Base-by-base conservation (phyloP, 2,888 invertebrate genomes). In the Amphiduros pacificus region DNA sequence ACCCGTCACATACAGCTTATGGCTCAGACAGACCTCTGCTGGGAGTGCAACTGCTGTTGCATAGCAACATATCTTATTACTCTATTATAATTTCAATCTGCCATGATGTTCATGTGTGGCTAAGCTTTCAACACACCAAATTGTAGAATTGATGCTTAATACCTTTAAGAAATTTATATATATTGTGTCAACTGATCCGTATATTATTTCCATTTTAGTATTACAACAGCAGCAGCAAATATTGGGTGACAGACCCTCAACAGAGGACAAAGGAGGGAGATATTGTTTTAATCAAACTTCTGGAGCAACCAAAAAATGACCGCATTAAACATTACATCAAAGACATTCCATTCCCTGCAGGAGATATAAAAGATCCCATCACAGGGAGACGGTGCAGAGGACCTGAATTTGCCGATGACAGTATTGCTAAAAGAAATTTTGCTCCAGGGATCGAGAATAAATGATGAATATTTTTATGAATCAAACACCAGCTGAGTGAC, bases 321-420 rank as follows among this genome's bases (percentile, higher is more conserved):
- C 66, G 66, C 3, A 67, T 76, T 44, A 64, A 56, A 22, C 66
- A 73, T 64, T 63, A 72, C 62, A 60, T 77, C 20, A 64, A 69
- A 26, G 72, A 73, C 31, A 61, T 71, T 3, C 64, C 78, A 31
- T 77, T 71, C 60, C 71, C 73, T 60, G 60, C 71, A 26, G 79
- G 78, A 17, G 65, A 65, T 2, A 66, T 68, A 5, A 66, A 71
- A 17, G 78, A 77, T 60, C 79, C 79, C n/a, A 62, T 78, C 4
- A 77, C 78, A 24, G 78, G 78, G 4, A 55, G 66, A 24, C 61
- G 67, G 9, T 77, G 77, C 61, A 55, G 74, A 26, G 77, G 77
- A 4, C 71, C 65, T 24, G 61, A 72, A 28, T 79, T 71, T 64
- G 60, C 74, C 51, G 75, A 77, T 56, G 73, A 73, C 36, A 36